phyloP scores from a whole-genome alignment of 2,113 vertebrate species.

The Chamaetylas fuelleborni region DNA sequence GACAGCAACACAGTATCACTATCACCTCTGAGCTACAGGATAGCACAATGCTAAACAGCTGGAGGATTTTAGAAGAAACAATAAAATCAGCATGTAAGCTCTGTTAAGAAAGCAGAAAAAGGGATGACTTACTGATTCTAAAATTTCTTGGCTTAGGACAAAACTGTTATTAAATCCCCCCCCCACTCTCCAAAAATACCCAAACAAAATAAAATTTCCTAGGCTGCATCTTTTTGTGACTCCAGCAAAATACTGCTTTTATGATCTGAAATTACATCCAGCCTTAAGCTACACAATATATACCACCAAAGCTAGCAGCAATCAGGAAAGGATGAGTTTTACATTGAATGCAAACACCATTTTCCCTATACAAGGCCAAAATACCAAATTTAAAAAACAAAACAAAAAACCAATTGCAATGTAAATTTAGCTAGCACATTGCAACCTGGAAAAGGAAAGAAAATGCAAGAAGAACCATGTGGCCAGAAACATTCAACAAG shows the following conservation, averaged over 20 bases:
- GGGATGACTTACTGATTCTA: neutral
- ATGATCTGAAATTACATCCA: neutral
- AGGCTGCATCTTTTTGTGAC: neutral
- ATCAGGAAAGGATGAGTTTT: neutral
- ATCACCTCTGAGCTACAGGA: neutral
- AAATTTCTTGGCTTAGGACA: neutral
- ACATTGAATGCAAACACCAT: neutral
- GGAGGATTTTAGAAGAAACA: neutral
- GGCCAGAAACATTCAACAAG: neutral
- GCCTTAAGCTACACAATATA: neutral
- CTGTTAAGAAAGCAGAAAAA: neutral
- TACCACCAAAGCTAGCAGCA: neutral
- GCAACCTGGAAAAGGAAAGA: neutral
- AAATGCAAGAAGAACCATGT: neutral
- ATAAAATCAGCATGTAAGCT: neutral
- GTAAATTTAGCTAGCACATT: neutral
- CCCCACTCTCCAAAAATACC: accelerated
- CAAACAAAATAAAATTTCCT: neutral
- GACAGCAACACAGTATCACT: neutral
- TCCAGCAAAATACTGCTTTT: neutral
- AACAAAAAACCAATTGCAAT: neutral
- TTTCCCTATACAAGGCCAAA: neutral
- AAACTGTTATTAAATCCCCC: neutral
- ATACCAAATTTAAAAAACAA: neutral
- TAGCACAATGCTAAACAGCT: neutral